Conservation (phyloP, 2,113 vertebrate genomes). For the Percopsis transmontana region DNA sequence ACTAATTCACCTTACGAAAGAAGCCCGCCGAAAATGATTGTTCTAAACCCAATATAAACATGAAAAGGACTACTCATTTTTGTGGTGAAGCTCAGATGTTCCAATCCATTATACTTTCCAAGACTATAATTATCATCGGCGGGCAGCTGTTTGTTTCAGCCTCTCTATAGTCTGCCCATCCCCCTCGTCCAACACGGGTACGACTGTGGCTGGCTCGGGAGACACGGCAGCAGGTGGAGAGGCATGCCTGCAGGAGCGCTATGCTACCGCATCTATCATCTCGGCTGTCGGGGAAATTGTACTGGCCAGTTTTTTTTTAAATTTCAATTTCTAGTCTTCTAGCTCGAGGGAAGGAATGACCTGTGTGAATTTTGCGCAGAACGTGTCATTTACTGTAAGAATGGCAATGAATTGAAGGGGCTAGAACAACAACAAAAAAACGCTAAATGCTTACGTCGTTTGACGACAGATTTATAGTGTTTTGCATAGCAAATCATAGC, state of each 20-base stretch:
- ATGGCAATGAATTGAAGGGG: too few species aligned
- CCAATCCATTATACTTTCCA: not conserved
- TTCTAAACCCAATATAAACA: not conserved
- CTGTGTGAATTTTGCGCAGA: not conserved
- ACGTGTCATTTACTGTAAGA: too few species aligned
- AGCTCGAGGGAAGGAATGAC: not conserved
- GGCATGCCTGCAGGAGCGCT: not conserved
- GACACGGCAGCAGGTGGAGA: not conserved
- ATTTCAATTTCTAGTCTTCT: not conserved
- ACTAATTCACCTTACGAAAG: too few species aligned
- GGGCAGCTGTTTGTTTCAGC: not conserved
- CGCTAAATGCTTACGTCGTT: too few species aligned
- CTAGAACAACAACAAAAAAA: too few species aligned
- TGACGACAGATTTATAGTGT: too few species aligned
- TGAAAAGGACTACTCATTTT: not conserved
- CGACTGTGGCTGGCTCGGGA: not conserved
- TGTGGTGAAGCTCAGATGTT: not conserved
- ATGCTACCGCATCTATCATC: conserved; percentile 1
- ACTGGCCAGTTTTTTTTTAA: not conserved
- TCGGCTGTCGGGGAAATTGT: not conserved
- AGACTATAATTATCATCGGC: not conserved
- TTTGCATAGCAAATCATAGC: not conserved
- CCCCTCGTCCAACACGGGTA: too few species aligned
- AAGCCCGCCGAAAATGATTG: not conserved
- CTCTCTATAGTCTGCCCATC: not conserved